Conservation (phyloP, 2,797 vertebrate genomes). For the Enteromius argenteus region DNA sequence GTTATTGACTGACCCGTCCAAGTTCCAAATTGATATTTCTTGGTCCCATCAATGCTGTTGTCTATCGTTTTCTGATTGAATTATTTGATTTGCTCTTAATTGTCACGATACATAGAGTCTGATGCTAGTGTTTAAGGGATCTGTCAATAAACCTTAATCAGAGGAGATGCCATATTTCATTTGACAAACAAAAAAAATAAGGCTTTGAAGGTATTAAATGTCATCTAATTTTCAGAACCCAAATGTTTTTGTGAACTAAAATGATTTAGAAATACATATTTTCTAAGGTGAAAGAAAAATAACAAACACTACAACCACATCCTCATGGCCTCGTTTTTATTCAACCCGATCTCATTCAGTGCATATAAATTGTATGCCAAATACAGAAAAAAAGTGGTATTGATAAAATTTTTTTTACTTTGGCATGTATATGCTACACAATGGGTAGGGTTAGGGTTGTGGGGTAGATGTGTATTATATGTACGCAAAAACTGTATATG, state of each 20-base stretch:
- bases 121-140: neutral
- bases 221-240: neutral
- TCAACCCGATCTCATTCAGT: too few species aligned
- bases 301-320: neutral
- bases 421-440: too few species aligned
- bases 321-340: neutral
- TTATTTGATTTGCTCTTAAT: constrained; percentile 5
- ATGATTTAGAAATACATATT: neutral
- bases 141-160: neutral
- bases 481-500: too few species aligned
- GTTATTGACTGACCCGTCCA: constrained; percentile 19
- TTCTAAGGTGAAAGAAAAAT: neutral
- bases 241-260: neutral
- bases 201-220: neutral
- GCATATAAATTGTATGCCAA: too few species aligned
- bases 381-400: too few species aligned
- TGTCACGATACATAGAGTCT: neutral
- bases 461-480: too few species aligned
- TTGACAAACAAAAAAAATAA: neutral
- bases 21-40: constrained; percentile 6
- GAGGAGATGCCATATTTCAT: neutral
- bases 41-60: constrained; percentile 4
- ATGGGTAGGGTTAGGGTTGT: too few species aligned
- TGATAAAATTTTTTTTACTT: too few species aligned
- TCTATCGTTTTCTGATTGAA: neutral